phyloP scores from a whole-genome alignment of 2,888 invertebrate species.

The Beris chalybata region DNA sequence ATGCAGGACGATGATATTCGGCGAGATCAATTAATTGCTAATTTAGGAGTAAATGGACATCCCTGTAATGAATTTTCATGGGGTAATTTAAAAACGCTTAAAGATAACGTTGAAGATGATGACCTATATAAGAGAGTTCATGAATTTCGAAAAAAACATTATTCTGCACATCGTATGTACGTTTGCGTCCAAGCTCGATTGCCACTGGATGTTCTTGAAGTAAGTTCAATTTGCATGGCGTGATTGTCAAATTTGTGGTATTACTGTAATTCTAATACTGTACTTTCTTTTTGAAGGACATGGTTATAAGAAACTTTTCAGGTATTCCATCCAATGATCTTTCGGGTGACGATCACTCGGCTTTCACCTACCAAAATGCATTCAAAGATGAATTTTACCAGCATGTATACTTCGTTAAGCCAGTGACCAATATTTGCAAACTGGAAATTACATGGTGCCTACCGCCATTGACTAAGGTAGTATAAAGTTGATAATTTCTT shows the following conservation, averaged over 20 bases:
- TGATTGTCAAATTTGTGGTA: background rate
- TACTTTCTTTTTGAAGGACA: constrained; percentile 23
- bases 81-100: constrained; percentile 78
- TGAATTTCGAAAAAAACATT: constrained; percentile 74
- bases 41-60: constrained; percentile 66
- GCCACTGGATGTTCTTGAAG: constrained; percentile 53
- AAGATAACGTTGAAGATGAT: constrained; percentile 68
- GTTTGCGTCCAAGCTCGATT: constrained; percentile 72
- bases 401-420: constrained; percentile 69
- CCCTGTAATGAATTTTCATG: constrained; percentile 78
- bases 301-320: constrained; percentile 64
- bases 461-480: constrained; percentile 47
- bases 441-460: constrained; percentile 58
- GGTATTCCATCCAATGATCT: constrained; percentile 69
- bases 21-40: constrained; percentile 73
- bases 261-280: background rate
- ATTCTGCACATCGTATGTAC: constrained; percentile 87
- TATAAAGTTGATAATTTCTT: background rate
- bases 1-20: constrained; percentile 73
- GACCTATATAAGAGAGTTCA: constrained; percentile 70
- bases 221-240: constrained; percentile 11
- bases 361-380: constrained; percentile 50
- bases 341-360: constrained; percentile 64
- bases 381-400: constrained; percentile 50
- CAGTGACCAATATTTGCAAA: constrained; percentile 72